A percentile compares a stretch with the other conserved stretches of the same genome.
Conservation (phyloP, 2,888 invertebrate genomes). For the Hemistola chrysoprasaria region DNA sequence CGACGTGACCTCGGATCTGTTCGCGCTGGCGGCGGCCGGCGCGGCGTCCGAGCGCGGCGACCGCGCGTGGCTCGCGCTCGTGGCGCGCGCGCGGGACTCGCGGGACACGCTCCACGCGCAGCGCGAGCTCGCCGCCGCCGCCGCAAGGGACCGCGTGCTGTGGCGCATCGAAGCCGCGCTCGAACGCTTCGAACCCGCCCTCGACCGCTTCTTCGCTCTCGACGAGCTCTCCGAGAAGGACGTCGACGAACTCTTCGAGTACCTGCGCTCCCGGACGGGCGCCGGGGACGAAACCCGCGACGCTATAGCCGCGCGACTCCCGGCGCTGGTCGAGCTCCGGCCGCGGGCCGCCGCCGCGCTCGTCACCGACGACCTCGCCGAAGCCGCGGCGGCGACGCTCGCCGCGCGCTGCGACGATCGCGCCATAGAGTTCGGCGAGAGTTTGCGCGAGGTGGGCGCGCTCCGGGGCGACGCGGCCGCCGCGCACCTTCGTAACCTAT, state of each 20-base stretch:
- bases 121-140: conserved; percentile 24
- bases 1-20: conserved; percentile 50
- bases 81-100: conserved; percentile 40
- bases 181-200: conserved; percentile 42
- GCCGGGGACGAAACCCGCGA: conserved; percentile 32
- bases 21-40: conserved; percentile 41
- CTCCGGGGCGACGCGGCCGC: conserved; percentile 53
- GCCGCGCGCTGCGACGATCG: conserved; percentile 43
- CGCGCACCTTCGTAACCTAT: conserved; percentile 54
- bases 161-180: conserved; percentile 54
- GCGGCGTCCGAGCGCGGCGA: conserved; percentile 59
- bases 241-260: conserved; percentile 64
- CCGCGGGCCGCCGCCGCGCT: conserved; percentile 60
- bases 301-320: conserved; percentile 37
- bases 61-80: conserved; percentile 59
- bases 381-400: conserved; percentile 42
- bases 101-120: conserved; percentile 36
- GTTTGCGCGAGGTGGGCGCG: conserved; percentile 36
- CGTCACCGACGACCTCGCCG: conserved; percentile 42
- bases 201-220: conserved; percentile 56
- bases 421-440: conserved; percentile 44
- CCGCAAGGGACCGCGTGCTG: conserved; percentile 50
- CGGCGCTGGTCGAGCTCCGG: conserved; percentile 47
- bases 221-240: conserved; percentile 50
- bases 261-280: conserved; percentile 45